Conservation (phyloP, 2,113 vertebrate genomes). For the Psettodes erumei region DNA sequence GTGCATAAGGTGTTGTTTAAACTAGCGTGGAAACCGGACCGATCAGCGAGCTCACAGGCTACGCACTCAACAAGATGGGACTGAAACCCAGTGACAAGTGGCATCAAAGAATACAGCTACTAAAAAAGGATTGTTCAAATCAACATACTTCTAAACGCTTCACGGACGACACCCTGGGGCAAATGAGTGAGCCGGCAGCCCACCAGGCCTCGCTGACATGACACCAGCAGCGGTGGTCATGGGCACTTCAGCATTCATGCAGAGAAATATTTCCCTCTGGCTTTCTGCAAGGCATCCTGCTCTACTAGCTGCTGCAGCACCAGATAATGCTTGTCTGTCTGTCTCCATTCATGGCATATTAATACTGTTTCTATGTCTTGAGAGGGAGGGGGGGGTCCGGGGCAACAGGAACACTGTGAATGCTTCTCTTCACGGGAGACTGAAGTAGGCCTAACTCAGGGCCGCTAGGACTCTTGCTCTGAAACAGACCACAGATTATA, state of each 20-base stretch:
- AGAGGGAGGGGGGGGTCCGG: constrained; percentile 38
- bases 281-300: constrained; percentile 65
- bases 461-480: constrained; percentile 62
- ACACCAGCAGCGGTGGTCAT: constrained; percentile 42
- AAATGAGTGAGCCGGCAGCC: constrained; percentile 14
- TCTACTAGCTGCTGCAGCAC: constrained; percentile 41
- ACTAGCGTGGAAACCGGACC: too few relatives aligned
- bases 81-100: neutral
- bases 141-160: constrained; percentile 7
- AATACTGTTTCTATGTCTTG: constrained; percentile 80
- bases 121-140: neutral
- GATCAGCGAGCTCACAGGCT: too few relatives aligned
- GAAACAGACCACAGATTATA: constrained; percentile 79
- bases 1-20: neutral
- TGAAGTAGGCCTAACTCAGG: constrained; percentile 61
- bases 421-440: constrained; percentile 77
- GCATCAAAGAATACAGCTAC: neutral
- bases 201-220: constrained; percentile 34
- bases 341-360: constrained; percentile 83
- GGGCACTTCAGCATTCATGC: constrained; percentile 43
- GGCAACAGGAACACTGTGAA: constrained; percentile 77
- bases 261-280: constrained; percentile 54
- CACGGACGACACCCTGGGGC: neutral
- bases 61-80: too few relatives aligned
- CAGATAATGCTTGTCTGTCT: constrained; percentile 80